Conservation (phyloP, 1,140 invertebrate species). For the Hormaphis cornu region DNA sequence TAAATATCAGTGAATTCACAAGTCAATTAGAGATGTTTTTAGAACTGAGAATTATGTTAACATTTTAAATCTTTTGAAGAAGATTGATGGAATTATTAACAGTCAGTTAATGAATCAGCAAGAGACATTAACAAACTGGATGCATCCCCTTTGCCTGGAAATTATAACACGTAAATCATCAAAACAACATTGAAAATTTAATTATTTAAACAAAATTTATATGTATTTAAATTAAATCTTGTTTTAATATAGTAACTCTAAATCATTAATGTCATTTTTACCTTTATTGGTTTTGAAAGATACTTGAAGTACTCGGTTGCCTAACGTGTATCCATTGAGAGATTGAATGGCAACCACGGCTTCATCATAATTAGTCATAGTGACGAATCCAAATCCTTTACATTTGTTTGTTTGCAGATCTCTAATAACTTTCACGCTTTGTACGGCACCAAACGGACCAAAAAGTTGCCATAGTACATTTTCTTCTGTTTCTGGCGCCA, state of each 20-base stretch:
- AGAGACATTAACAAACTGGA: conserved; percentile 32
- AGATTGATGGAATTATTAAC: conserved; percentile 29
- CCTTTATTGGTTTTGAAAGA: conserved; percentile 95
- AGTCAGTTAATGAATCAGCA: conserved; percentile 31
- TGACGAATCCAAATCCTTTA: conserved; percentile 99
- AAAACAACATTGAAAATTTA: background rate
- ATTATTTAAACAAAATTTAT: background rate
- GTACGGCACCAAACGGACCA: conserved; percentile 96
- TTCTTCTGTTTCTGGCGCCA: conserved; percentile 96
- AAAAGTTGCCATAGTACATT: conserved; percentile 98
- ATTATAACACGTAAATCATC: conserved; percentile 23
- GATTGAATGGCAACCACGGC: conserved; percentile 94
- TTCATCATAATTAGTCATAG: conserved; percentile 99
- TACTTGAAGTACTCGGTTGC: conserved; percentile 95
- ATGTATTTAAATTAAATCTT: conserved; percentile 3
- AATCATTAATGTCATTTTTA: conserved; percentile 63
- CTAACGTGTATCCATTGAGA: conserved; percentile 93
- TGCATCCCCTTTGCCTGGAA: conserved; percentile 30
- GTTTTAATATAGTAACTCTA: conserved; percentile 3
- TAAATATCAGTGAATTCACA: conserved; percentile 20
- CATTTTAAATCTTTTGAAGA: conserved; percentile 26
- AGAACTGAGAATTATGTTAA: conserved; percentile 23
- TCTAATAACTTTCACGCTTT: conserved; percentile 94
- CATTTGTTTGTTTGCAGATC: conserved; percentile 97
- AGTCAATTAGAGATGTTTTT: conserved; percentile 28